Percentiles rank a stretch among this genome's conserved stretches.
phyloP scores from a whole-genome alignment of 1,140 invertebrate genomes.

The Cepaea nemoralis region DNA sequence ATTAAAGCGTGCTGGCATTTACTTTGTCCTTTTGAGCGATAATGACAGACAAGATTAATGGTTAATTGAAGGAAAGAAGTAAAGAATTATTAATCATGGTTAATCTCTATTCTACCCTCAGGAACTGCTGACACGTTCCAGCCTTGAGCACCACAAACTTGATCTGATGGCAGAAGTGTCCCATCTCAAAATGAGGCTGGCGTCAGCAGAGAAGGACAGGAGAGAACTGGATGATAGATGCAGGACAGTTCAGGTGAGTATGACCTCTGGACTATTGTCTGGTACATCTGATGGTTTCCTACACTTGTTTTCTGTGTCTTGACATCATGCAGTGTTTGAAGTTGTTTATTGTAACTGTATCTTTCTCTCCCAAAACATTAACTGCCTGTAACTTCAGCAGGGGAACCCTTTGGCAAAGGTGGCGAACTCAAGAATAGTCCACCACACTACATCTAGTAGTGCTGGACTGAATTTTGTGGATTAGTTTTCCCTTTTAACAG shows the following conservation, averaged over 20 bases:
- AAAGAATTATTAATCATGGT: too few relatives aligned
- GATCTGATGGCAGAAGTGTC: conserved; percentile 91
- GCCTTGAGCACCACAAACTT: conserved; percentile 92
- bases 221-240: conserved; percentile 77
- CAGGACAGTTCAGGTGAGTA: conserved; percentile 70
- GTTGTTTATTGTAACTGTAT: too few relatives aligned
- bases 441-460: too few relatives aligned
- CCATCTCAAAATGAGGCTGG: conserved; percentile 86
- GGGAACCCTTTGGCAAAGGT: not conserved
- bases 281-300: not conserved
- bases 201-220: conserved; percentile 87
- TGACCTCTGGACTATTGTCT: not conserved
- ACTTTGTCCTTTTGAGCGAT: too few relatives aligned
- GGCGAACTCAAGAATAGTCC: not conserved
- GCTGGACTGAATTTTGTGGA: too few relatives aligned
- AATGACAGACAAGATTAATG: too few relatives aligned
- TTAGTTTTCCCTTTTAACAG: too few relatives aligned
- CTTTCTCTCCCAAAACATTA: too few relatives aligned
- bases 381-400: too few relatives aligned
- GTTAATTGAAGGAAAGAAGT: too few relatives aligned
- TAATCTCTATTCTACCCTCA: conserved; percentile 66
- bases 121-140: conserved; percentile 88
- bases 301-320: not conserved
- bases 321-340: too few relatives aligned
- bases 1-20: too few relatives aligned